Evolutionary conservation across 2,888 invertebrate species (phyloP), one percentile per base, ranked within the genome.

Genomic region (Chalcosyrphus nemorum): DNA sequence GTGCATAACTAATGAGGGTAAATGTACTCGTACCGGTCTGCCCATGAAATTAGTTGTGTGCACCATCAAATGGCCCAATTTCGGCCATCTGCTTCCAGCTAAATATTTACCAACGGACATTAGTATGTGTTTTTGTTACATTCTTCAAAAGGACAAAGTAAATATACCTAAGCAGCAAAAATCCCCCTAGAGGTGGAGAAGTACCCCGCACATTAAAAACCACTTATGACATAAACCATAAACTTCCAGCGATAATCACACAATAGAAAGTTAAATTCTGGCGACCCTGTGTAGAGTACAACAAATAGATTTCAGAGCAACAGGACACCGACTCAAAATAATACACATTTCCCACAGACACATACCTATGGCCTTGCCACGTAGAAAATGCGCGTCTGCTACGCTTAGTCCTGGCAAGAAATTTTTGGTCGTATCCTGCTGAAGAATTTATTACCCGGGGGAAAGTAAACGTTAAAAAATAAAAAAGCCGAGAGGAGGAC

Each of bases 141-240:
- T n/a, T n/a, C n/a, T n/a, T n/a, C n/a, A 68, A 56, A 47, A 32
- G 7, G 7, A 74, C 54, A 41, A 38, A 27, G 7, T 6, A 59
- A 65, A 65, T 57, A 65, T 59, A 66, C 50, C 45, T 52, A 70
- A 43, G 38, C 61, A 63, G 27, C n/a, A 29, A 24, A n/a, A 54
- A 24, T 52, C 2, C 27, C 76, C 45, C 32, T 7, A 7, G 29
- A 59, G 47, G 47, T 24, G 13, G 54, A 61, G 54, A 59, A 61
- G 54, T 54, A 38, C 61, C 29, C 45, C 59, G 54, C 66, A 82
- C 82, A 77, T 82, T 82, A 77, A 82, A 82, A 82, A 82, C 54
- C 82, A 82, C 82, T 78, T 77, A 82, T 78, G 77, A 82, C 72
- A 77, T 68, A 43, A 74, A 63, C 82, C 77, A 82, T 82, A 82